phyloP scores from a whole-genome alignment of 2,888 invertebrate species.

The Amblyjoppa fuscipennis region DNA sequence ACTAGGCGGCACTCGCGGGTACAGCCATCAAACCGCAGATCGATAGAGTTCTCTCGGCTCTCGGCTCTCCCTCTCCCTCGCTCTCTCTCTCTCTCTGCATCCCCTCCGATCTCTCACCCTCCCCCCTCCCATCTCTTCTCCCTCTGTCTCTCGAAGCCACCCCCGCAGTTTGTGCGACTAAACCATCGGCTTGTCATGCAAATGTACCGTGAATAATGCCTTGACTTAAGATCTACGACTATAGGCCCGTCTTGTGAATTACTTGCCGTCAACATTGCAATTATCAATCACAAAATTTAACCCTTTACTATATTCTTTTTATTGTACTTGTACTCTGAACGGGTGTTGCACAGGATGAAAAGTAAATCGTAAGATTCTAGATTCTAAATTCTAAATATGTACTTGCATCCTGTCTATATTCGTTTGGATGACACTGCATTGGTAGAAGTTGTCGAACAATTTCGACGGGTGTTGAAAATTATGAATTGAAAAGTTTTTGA shows the following conservation, averaged over 20 bases:
- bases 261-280: not conserved
- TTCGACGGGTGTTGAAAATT: no score
- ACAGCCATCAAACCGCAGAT: constrained; percentile 84
- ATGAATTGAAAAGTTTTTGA: no score
- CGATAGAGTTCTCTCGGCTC: constrained; percentile 78
- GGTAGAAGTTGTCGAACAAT: no score
- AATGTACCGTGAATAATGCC: constrained; percentile 81
- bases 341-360: not conserved
- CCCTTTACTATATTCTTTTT: not conserved
- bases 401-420: no score
- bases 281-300: not conserved
- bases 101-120: not conserved
- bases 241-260: not conserved
- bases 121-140: not conserved
- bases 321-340: not conserved
- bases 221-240: constrained; percentile 58
- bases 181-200: constrained; percentile 79
- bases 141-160: not conserved
- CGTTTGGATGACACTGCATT: no score
- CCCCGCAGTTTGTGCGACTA: constrained; percentile 54
- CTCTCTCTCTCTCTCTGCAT: not conserved
- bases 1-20: constrained; percentile 80
- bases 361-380: not conserved
- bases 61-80: not conserved
- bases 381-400: not conserved